Evolutionary conservation across 2,888 invertebrate species (phyloP).

Genomic region (Liopterus haemorrhoidalis): DNA sequence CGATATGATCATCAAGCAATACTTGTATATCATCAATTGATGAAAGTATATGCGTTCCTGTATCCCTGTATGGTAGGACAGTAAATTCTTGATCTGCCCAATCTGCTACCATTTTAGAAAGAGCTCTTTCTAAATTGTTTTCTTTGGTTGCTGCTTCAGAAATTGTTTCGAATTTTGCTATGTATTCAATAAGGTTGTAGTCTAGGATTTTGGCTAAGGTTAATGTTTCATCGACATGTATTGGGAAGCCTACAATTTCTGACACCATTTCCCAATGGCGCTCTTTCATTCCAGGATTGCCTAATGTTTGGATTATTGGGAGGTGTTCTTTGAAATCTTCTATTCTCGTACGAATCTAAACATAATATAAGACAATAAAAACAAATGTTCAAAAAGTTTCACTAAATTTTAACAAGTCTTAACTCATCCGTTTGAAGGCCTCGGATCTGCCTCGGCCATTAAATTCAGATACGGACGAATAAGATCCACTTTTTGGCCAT

Average conservation of each 20-base stretch:
- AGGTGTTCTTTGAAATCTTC: slow-evolving; percentile 83
- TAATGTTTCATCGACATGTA: slow-evolving; percentile 74
- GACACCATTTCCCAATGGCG: slow-evolving; percentile 94
- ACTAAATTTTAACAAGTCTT: too few species aligned
- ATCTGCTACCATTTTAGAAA: slow-evolving; percentile 85
- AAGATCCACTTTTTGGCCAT: too few species aligned
- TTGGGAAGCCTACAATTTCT: slow-evolving; percentile 89
- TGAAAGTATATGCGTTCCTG: slow-evolving; percentile 84
- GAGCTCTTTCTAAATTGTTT: slow-evolving; percentile 81
- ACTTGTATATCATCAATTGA: slow-evolving; percentile 92
- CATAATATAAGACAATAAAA: slow-evolving; percentile 10
- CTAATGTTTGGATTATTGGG: slow-evolving; percentile 88
- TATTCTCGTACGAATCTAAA: slow-evolving; percentile 57
- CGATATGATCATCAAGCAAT: slow-evolving; percentile 88
- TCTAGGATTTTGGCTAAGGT: slow-evolving; percentile 83
- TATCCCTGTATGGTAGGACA: slow-evolving; percentile 71
- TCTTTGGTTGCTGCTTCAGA: slow-evolving; percentile 95
- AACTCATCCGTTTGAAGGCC: too few species aligned
- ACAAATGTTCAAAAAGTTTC: slow-evolving; percentile 3
- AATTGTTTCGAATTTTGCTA: slow-evolving; percentile 82
- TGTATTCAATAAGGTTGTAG: slow-evolving; percentile 81
- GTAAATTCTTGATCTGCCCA: slow-evolving; percentile 79
- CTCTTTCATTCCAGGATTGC: slow-evolving; percentile 88
- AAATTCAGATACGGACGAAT: too few species aligned
- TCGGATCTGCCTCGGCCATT: too few species aligned